A percentile compares a stretch with the other conserved stretches of the same genome.
These are phyloP conservation scores for Ligdia adustata DNA, from an alignment of 2,888 invertebrate species.

Conservation along the genomic window DNA sequence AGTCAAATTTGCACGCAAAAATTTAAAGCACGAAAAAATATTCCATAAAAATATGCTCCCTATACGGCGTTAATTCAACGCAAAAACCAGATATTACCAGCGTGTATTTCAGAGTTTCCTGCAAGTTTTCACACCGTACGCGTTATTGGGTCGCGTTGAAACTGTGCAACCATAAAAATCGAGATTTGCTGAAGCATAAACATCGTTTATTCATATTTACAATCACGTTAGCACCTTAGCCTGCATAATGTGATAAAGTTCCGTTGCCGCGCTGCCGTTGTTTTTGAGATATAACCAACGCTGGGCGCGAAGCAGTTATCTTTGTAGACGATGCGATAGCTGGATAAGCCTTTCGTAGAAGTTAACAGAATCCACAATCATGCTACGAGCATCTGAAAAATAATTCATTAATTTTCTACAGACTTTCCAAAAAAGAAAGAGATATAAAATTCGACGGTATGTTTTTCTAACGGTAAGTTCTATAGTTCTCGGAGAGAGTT, in stretches of 20 bases:
- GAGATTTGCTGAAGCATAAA: conserved; percentile 29
- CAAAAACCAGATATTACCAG: background rate
- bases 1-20: too few relatives aligned
- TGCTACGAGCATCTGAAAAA: too few relatives aligned
- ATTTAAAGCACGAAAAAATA: too few relatives aligned
- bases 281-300: conserved; percentile 33
- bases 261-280: conserved; percentile 30
- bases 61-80: background rate
- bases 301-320: conserved; percentile 19
- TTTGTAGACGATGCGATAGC: background rate
- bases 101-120: background rate
- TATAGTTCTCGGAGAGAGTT: too few relatives aligned
- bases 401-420: too few relatives aligned
- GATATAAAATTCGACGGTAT: too few relatives aligned
- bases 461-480: too few relatives aligned
- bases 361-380: too few relatives aligned
- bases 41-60: too few relatives aligned
- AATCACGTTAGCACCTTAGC: conserved; percentile 35
- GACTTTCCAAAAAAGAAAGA: too few relatives aligned
- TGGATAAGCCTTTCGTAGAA: conserved; percentile 18
- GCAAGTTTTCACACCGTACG: background rate
- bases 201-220: conserved; percentile 37
- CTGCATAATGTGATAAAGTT: conserved; percentile 34
- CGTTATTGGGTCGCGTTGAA: conserved; percentile 18
- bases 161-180: conserved; percentile 21